Base-by-base conservation (phyloP, 1,140 invertebrate species). In the Drosophila tani region DNA sequence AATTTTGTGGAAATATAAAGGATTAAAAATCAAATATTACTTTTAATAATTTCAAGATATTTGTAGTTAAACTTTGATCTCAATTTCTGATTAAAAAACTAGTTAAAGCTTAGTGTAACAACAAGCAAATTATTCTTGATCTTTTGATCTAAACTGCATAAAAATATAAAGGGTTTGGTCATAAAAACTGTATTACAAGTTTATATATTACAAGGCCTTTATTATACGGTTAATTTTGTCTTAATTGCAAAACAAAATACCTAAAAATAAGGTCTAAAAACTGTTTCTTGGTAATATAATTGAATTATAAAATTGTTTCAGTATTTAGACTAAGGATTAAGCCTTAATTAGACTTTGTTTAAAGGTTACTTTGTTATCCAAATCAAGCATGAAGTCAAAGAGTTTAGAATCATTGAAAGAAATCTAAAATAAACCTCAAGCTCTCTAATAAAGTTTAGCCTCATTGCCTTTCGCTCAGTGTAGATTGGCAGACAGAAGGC, bases 401-500 rank as follows among this genome's bases (percentile, higher is more conserved):
- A 11, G 32, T 9, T 35, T 11, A 11, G 9, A 3, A 32, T 0
- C 8, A 32, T 32, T 32, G 1, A 32, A 32, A 9, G 15, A 49
- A 19, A 21, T 29, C 29, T 14, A 14, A 53, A 19, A 0, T 27
- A 12, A 5, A 14, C 21, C 1, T 1, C 11, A 45, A 45, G 14
- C 12, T 17, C 5, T 8, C 21, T 6, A 32, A 8, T 11, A 9
- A n/a, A n/a, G n/a, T n/a, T n/a, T n/a, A n/a, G n/a, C n/a, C n/a
- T n/a, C n/a, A n/a, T n/a, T n/a, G 5, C 1, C 19, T 51, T 70
- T 47, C 17, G 7, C 49, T 11, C 38, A 47, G 70, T 76, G 71
- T 56, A 70, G 63, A 70, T 70, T 70, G 64, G 32, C 32, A 75
- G 53, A 75, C 62, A 40, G 53, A 35, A 59, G 46, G 70, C 40